These are phyloP conservation scores for Platorchestia sp. DNA, from an alignment of 1,140 invertebrate genomes.

Conservation along the genomic window DNA sequence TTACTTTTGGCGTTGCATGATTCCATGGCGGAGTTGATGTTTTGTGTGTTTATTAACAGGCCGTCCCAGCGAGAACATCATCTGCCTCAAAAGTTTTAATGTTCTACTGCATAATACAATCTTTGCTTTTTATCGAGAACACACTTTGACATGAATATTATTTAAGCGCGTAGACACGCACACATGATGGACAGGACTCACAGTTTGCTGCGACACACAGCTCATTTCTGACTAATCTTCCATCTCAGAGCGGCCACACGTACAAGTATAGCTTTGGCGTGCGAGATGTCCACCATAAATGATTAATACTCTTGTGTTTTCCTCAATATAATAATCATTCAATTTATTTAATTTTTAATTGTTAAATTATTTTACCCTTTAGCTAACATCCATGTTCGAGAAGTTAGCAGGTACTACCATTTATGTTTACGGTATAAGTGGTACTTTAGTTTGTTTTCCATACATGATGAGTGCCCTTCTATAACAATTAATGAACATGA, in stretches of 20 bases:
- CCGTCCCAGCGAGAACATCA: not conserved
- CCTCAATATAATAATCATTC: not conserved
- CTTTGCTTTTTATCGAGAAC: not conserved
- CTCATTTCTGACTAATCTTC: not conserved
- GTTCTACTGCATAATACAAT: not conserved
- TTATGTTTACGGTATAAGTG: too few species aligned
- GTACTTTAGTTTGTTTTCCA: not conserved
- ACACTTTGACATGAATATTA: not conserved
- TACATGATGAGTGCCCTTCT: not conserved
- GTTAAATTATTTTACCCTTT: too few species aligned
- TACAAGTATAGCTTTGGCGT: not conserved
- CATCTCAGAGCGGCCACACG: not conserved
- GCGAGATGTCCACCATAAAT: not conserved
- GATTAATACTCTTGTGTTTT: not conserved
- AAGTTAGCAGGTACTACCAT: too few species aligned
- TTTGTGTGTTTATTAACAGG: not conserved
- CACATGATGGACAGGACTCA: not conserved
- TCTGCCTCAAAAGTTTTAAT: not conserved
- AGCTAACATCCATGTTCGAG: too few species aligned
- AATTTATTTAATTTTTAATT: too few species aligned
- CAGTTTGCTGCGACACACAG: not conserved
- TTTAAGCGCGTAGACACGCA: not conserved
- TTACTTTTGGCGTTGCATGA: not conserved
- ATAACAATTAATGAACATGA: not conserved
- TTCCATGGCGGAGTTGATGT: not conserved